Evolutionary conservation across 2,113 vertebrate genomes (phyloP).

Genomic region (Edolisoma coerulescens): DNA sequence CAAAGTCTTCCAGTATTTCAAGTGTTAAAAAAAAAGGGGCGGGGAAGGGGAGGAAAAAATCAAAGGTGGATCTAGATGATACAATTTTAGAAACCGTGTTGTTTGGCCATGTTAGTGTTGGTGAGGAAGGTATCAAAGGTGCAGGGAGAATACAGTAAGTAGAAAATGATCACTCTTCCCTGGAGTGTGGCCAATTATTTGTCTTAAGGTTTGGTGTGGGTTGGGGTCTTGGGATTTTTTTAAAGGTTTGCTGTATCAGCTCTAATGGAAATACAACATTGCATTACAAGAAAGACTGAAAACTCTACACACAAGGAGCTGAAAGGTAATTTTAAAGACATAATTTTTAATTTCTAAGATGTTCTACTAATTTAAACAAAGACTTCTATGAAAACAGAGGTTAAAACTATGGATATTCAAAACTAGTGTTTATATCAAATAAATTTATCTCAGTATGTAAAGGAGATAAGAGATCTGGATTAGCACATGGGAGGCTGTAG

Average conservation of each 20-base stretch:
- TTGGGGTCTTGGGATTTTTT: not conserved
- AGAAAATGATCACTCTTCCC: not conserved
- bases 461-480: not conserved
- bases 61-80: not conserved
- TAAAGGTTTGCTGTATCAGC: not conserved
- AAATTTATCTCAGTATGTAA: not conserved
- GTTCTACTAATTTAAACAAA: not conserved
- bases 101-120: not conserved
- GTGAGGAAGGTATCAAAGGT: not conserved
- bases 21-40: accelerated
- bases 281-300: not conserved
- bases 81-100: not conserved
- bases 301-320: not conserved
- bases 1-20: not conserved
- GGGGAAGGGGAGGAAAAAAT: not conserved
- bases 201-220: not conserved
- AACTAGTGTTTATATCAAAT: not conserved
- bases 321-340: not conserved
- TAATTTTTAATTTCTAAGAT: not conserved
- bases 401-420: not conserved
- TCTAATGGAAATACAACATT: not conserved
- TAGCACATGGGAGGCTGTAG: not conserved
- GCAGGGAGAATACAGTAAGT: not conserved
- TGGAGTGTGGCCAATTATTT: not conserved
- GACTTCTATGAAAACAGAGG: not conserved